Conservation (phyloP, 2,888 invertebrate species). For the Pachliopta kotzebuea region DNA sequence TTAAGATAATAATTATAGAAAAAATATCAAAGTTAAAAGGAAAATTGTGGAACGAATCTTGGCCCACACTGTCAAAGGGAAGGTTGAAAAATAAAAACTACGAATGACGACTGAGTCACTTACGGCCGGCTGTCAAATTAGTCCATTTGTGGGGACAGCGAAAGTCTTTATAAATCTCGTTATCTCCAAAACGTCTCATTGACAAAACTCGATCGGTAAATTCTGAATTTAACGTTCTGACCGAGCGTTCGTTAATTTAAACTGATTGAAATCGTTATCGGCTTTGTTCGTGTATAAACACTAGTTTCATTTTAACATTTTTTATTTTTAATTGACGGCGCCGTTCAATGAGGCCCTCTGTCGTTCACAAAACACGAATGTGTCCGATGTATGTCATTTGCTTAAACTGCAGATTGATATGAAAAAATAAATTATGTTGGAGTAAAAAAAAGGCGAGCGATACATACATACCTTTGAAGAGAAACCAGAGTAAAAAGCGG, state of each 20-base stretch:
- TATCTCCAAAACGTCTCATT: constrained; percentile 50
- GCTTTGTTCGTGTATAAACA: constrained; percentile 32
- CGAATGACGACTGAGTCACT: constrained; percentile 10
- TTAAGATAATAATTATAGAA: too few species aligned
- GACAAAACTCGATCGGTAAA: constrained; percentile 42
- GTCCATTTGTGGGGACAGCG: constrained; percentile 61
- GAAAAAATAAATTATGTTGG: neutral
- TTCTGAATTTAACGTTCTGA: constrained; percentile 36
- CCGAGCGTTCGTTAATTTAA: constrained; percentile 37
- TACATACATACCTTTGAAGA: neutral
- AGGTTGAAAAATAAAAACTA: too few species aligned
- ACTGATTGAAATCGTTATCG: constrained; percentile 39
- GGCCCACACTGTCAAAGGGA: too few species aligned
- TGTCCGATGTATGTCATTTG: neutral
- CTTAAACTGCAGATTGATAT: neutral
- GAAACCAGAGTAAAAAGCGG: too few species aligned
- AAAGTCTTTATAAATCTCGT: constrained; percentile 69
- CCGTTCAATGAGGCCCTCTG: too few species aligned
- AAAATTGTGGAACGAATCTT: too few species aligned
- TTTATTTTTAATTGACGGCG: constrained; percentile 34
- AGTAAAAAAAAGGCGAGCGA: too few species aligned
- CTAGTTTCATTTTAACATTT: constrained; percentile 39
- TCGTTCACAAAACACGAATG: neutral
- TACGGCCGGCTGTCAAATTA: constrained; percentile 52
- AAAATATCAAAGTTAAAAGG: too few species aligned